Percentiles rank a stretch among this genome's conserved stretches.
These are phyloP conservation scores for Calephelis nemesis DNA, from an alignment of 1,140 invertebrate species.

Conservation along the genomic window DNA sequence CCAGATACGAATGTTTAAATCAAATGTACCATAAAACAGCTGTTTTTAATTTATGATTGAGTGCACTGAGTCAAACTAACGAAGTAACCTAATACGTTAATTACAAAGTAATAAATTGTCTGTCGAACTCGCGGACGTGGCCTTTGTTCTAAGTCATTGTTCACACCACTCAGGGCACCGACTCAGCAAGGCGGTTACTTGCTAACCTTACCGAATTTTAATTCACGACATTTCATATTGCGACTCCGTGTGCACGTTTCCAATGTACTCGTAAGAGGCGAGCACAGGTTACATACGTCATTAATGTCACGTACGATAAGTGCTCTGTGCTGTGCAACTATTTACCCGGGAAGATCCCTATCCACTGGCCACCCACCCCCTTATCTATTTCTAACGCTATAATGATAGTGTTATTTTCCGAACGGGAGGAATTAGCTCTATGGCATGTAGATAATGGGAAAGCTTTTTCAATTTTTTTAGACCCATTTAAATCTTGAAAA, in stretches of 20 bases:
- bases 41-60: slow-evolving; percentile 12
- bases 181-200: slow-evolving; percentile 40
- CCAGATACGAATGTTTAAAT: too few species aligned
- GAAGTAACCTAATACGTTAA: slow-evolving; percentile 14
- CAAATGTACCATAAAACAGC: background rate
- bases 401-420: too few species aligned
- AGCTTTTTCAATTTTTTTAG: too few species aligned
- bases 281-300: too few species aligned
- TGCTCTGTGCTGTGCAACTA: too few species aligned
- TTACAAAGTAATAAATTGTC: slow-evolving; percentile 11
- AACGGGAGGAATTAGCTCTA: too few species aligned
- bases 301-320: too few species aligned
- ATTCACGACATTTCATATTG: slow-evolving; percentile 50
- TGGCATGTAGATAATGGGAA: too few species aligned
- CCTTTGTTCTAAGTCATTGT: slow-evolving; percentile 40
- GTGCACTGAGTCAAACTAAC: slow-evolving; percentile 7
- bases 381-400: too few species aligned
- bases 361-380: too few species aligned
- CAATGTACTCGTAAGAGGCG: slow-evolving; percentile 26
- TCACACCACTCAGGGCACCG: slow-evolving; percentile 31
- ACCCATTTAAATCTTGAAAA: too few species aligned
- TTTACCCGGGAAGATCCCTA: too few species aligned
- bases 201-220: slow-evolving; percentile 61
- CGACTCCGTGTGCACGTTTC: slow-evolving; percentile 32
- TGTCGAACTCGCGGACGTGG: slow-evolving; percentile 20